Percentiles rank a stretch among this genome's conserved stretches.
Evolutionary conservation across 1,140 invertebrate genomes (phyloP).

Genomic region (Oreohelix idahoensis): DNA sequence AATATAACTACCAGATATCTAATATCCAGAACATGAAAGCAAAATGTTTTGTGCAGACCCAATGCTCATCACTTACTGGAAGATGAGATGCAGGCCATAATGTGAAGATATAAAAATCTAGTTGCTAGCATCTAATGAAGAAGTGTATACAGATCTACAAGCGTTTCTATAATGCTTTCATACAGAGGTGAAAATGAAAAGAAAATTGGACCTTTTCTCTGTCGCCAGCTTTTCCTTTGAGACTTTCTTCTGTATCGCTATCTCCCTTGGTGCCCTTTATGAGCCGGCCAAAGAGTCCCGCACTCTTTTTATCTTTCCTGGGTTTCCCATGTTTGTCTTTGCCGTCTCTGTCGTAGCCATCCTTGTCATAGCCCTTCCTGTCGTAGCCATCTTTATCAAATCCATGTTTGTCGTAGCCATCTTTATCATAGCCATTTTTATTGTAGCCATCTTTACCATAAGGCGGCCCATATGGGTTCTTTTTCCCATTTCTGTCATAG

Average conservation of each 20-base stretch:
- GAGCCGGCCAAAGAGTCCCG: constrained; percentile 33
- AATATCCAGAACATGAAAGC: neutral
- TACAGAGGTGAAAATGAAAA: constrained; percentile 7
- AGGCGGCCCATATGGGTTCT: constrained; percentile 5
- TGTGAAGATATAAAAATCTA: neutral
- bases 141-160: neutral
- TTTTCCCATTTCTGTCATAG: neutral
- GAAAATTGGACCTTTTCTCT: constrained; percentile 11
- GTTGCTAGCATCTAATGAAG: neutral
- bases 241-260: neutral
- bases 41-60: neutral
- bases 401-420: constrained; percentile 4
- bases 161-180: neutral
- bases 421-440: neutral
- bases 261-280: constrained; percentile 13
- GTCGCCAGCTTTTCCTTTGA: neutral
- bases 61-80: neutral
- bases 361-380: neutral
- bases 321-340: constrained; percentile 13
- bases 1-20: neutral
- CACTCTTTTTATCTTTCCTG: constrained; percentile 32
- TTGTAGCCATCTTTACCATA: neutral
- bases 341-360: constrained; percentile 29
- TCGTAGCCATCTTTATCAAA: constrained; percentile 10
- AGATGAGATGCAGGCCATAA: neutral